Conservation (phyloP, 1,140 invertebrate genomes). For the Tribolium castaneum region DNA sequence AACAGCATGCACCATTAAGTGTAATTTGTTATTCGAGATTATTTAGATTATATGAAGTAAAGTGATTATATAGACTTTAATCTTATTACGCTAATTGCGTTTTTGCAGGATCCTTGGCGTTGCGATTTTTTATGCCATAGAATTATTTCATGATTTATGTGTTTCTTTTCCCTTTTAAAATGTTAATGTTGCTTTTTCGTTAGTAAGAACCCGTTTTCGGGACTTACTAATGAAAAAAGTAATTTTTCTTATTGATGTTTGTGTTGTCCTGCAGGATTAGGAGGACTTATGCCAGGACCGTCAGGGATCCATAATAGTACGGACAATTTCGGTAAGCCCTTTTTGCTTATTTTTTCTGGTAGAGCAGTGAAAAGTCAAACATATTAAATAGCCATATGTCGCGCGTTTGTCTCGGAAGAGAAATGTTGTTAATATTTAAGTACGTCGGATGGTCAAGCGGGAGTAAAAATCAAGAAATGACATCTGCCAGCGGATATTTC, state of each 20-base stretch:
- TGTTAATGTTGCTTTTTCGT: no score
- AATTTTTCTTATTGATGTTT: not conserved
- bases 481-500: conserved; percentile 47
- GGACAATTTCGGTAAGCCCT: conserved; percentile 85
- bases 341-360: conserved; percentile 18
- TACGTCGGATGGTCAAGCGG: not conserved
- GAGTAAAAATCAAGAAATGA: conserved; percentile 44
- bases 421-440: conserved; percentile 19
- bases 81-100: not conserved
- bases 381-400: conserved; percentile 20
- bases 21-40: not conserved
- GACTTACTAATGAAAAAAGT: not conserved
- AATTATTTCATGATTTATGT: not conserved
- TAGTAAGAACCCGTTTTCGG: no score
- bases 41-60: not conserved
- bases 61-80: not conserved
- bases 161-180: not conserved
- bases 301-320: conserved; percentile 80
- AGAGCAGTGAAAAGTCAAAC: conserved; percentile 32
- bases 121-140: not conserved
- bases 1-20: not conserved
- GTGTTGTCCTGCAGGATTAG: conserved; percentile 63
- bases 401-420: not conserved
- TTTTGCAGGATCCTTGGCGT: not conserved
- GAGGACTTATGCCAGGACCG: conserved; percentile 82